These are phyloP conservation scores for Epinephelus coioides DNA, from an alignment of 2,797 vertebrate species.

Conservation along the genomic window DNA sequence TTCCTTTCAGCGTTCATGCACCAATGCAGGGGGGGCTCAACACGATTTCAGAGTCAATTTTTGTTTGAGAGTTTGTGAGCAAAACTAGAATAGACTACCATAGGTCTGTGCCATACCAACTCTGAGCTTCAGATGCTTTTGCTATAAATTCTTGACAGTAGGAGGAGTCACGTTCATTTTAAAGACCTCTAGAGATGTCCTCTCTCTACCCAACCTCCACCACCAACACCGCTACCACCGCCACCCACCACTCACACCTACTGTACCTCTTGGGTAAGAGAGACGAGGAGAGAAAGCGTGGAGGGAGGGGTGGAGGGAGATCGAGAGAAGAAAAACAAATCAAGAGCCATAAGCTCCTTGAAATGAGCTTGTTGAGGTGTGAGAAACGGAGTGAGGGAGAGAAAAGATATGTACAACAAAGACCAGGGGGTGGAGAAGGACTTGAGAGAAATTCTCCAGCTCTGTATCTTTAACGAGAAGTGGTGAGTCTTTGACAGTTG, in stretches of 20 bases:
- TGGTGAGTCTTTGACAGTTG: slow-evolving; percentile 68
- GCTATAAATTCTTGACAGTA: slow-evolving; percentile 64
- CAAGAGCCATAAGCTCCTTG: slow-evolving; percentile 77
- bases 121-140: slow-evolving; percentile 41
- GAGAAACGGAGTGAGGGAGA: slow-evolving; percentile 59
- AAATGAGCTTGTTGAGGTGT: slow-evolving; percentile 79
- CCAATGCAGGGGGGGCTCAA: background rate
- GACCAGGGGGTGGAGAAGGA: slow-evolving; percentile 57
- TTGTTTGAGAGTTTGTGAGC: slow-evolving; percentile 22
- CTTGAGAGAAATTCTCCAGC: slow-evolving; percentile 62
- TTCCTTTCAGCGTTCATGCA: slow-evolving; percentile 2
- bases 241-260: slow-evolving; percentile 76
- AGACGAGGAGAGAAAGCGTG: slow-evolving; percentile 63
- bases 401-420: slow-evolving; percentile 66
- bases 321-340: slow-evolving; percentile 73
- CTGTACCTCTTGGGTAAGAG: slow-evolving; percentile 76
- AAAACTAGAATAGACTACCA: slow-evolving; percentile 38
- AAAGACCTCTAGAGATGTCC: slow-evolving; percentile 69
- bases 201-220: slow-evolving; percentile 38
- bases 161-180: slow-evolving; percentile 73
- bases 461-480: slow-evolving; percentile 59
- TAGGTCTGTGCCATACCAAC: slow-evolving; percentile 22
- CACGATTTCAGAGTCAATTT: slow-evolving; percentile 15
- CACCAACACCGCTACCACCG: slow-evolving; percentile 20
- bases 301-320: slow-evolving; percentile 63